phyloP scores from a whole-genome alignment of 2,797 vertebrate genomes.

The Centropyge bicolor region DNA sequence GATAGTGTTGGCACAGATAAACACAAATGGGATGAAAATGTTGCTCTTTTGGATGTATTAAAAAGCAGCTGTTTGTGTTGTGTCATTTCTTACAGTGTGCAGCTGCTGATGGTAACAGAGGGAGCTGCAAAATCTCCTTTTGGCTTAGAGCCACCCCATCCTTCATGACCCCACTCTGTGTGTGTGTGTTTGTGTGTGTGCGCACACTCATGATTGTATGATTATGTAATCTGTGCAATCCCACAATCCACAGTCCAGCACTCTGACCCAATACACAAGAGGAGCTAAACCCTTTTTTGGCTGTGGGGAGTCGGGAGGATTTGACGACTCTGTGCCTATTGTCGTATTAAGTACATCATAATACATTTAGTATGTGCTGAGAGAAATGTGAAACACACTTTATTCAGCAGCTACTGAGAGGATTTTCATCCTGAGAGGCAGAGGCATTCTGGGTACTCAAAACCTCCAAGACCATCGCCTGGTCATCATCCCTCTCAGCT shows the following conservation, averaged over 20 bases:
- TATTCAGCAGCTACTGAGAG: slow-evolving; percentile 9
- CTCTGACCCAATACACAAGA: slow-evolving; percentile 39
- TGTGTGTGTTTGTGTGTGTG: slow-evolving; percentile 1
- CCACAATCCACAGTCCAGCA: slow-evolving; percentile 42
- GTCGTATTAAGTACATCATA: slow-evolving; percentile 20
- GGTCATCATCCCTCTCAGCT: neutral
- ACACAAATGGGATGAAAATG: neutral
- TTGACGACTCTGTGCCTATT: slow-evolving; percentile 23
- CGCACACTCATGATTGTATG: slow-evolving; percentile 32
- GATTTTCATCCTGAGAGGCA: slow-evolving; percentile 14
- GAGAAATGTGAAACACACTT: slow-evolving; percentile 8
- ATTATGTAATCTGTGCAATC: slow-evolving; percentile 68
- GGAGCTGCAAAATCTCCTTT: slow-evolving; percentile 59
- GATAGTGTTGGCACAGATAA: neutral
- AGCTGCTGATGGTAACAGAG: slow-evolving; percentile 26
- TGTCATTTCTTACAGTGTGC: slow-evolving; percentile 13
- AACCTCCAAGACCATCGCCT: neutral
- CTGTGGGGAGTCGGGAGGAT: slow-evolving; percentile 27
- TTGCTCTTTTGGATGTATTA: neutral
- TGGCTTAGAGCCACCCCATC: slow-evolving; percentile 55
- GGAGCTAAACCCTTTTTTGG: slow-evolving; percentile 33
- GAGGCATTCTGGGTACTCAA: slow-evolving; percentile 25
- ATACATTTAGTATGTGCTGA: neutral
- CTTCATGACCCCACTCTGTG: slow-evolving; percentile 36
- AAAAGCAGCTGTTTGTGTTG: neutral